Evolutionary conservation across 2,113 vertebrate species (phyloP).

Genomic region (Hippopotamus amphibius): DNA sequence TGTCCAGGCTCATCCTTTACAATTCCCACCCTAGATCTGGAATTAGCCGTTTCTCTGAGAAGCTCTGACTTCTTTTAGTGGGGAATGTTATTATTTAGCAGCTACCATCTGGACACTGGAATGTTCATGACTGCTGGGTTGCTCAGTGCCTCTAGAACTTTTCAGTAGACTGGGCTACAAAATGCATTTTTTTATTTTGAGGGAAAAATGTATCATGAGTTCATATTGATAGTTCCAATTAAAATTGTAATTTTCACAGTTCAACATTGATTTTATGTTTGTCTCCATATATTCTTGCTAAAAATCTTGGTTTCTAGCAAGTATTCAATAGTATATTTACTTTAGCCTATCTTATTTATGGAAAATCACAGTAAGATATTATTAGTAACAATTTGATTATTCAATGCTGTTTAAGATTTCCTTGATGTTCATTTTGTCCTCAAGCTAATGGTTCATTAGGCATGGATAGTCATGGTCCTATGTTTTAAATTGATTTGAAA

Average conservation of each 20-base stretch:
- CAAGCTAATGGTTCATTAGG: not conserved
- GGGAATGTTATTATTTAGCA: conserved; percentile 46
- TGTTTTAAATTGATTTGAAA: conserved; percentile 56
- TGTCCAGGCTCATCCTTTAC: not conserved
- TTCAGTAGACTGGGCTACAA: conserved; percentile 41
- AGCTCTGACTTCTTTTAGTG: conserved; percentile 35
- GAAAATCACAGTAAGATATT: conserved; percentile 35
- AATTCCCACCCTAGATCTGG: not conserved
- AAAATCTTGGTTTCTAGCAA: conserved; percentile 41
- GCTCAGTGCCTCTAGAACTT: conserved; percentile 22
- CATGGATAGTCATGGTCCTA: not conserved
- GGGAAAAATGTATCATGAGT: conserved; percentile 46
- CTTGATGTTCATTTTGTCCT: conserved; percentile 4
- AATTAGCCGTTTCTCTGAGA: conserved; percentile 51
- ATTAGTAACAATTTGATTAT: conserved; percentile 36
- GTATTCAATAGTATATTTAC: not conserved
- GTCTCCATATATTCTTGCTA: conserved; percentile 49
- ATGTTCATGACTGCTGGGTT: conserved; percentile 29
- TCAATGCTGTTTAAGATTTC: conserved; percentile 45
- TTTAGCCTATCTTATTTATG: not conserved
- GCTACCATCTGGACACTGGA: not conserved
- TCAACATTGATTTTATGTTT: conserved; percentile 62
- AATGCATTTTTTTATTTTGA: conserved; percentile 50
- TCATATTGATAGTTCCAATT: conserved; percentile 36
- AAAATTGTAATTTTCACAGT: conserved; percentile 44